These are phyloP conservation scores for Uropsilus gracilis DNA, from an alignment of 2,113 vertebrate species.

Conservation along the genomic window DNA sequence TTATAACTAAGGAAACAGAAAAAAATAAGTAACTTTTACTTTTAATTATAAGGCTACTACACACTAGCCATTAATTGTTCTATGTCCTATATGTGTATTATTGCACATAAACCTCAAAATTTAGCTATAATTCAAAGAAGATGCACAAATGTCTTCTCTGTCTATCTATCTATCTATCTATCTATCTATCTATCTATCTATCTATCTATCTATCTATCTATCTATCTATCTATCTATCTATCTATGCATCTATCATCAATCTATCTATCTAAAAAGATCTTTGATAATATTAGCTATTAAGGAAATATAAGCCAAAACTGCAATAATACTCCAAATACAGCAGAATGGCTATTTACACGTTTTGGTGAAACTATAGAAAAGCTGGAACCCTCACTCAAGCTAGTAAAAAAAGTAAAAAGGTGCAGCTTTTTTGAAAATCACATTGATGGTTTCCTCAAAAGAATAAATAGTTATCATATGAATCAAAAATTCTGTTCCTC, in stretches of 20 bases:
- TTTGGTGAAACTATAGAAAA: neutral
- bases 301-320: neutral
- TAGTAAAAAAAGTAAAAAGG: neutral
- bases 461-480: neutral
- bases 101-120: neutral
- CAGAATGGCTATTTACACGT: neutral
- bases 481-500: neutral
- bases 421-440: neutral
- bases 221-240: neutral
- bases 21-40: neutral
- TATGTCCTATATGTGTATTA: neutral
- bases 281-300: neutral
- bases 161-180: neutral
- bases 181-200: neutral
- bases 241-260: too few species aligned
- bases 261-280: neutral
- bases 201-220: neutral
- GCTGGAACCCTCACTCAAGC: neutral
- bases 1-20: neutral
- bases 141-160: neutral
- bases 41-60: neutral
- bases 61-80: neutral
- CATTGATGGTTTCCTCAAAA: neutral
- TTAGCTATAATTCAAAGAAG: neutral
- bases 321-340: neutral